phyloP scores from a whole-genome alignment of 2,797 vertebrate species.

The Cyclopterus lumpus region DNA sequence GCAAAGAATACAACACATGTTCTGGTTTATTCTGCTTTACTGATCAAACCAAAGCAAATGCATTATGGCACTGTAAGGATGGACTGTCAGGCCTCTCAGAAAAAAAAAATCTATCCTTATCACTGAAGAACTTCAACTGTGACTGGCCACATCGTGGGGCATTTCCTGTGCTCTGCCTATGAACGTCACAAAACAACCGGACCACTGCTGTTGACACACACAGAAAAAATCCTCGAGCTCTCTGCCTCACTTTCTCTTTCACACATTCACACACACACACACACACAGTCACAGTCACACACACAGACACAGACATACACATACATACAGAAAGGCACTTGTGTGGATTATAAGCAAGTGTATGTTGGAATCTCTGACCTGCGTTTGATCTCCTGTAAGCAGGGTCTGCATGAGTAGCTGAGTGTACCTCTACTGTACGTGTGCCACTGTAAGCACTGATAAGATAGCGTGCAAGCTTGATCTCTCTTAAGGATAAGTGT shows the following conservation, averaged over 20 bases:
- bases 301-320: slow-evolving; percentile 37
- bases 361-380: slow-evolving; percentile 74
- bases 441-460: slow-evolving; percentile 73
- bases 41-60: slow-evolving; percentile 40
- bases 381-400: slow-evolving; percentile 72
- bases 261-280: slow-evolving; percentile 35
- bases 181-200: slow-evolving; percentile 76
- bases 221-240: slow-evolving; percentile 38
- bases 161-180: slow-evolving; percentile 68
- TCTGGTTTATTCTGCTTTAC: slow-evolving; percentile 40
- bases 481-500: slow-evolving; percentile 80
- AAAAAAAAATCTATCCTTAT: slow-evolving; percentile 68
- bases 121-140: slow-evolving; percentile 68
- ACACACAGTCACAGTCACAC: slow-evolving; percentile 23
- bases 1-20: neutral
- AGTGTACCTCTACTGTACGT: slow-evolving; percentile 73
- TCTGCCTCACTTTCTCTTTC: slow-evolving; percentile 25
- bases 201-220: slow-evolving; percentile 65
- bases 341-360: slow-evolving; percentile 75
- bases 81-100: slow-evolving; percentile 46
- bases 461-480: slow-evolving; percentile 78
- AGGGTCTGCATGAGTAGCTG: slow-evolving; percentile 73
- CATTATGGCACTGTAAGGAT: slow-evolving; percentile 43
- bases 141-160: slow-evolving; percentile 69
- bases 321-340: slow-evolving; percentile 46